Conservation (phyloP, 2,888 invertebrate species). For the Cephus rjabovi region DNA sequence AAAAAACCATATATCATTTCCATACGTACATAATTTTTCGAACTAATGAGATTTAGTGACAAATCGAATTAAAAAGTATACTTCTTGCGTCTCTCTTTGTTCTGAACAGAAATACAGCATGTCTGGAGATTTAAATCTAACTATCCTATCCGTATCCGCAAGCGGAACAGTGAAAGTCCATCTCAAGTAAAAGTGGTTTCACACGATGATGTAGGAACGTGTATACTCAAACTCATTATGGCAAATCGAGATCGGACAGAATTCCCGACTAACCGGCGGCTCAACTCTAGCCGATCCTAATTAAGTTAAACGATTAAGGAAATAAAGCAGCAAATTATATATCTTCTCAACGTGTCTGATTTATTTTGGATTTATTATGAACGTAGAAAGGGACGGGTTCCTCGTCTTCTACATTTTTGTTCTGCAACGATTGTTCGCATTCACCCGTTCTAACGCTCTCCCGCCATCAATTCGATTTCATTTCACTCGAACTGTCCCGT, state of each 20-base stretch:
- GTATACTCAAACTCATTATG: constrained; percentile 44
- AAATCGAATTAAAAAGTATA: not conserved
- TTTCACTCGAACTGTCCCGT: not conserved
- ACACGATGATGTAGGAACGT: constrained; percentile 39
- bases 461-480: not conserved
- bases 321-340: constrained; percentile 32
- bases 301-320: constrained; percentile 20
- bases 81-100: not conserved
- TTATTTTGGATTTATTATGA: not conserved
- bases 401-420: not conserved
- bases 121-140: constrained; percentile 39
- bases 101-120: not conserved
- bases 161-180: constrained; percentile 62
- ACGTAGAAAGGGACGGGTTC: not conserved
- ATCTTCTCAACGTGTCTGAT: constrained; percentile 15
- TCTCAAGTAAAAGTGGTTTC: constrained; percentile 59
- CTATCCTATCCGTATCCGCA: constrained; percentile 41
- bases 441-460: not conserved
- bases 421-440: not conserved
- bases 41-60: not conserved
- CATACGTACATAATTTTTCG: not conserved
- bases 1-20: not conserved
- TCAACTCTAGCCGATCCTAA: not conserved
- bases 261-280: constrained; percentile 11
- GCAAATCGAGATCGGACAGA: constrained; percentile 48